Percentiles rank a stretch among this genome's conserved stretches.
Conservation (phyloP, 2,797 vertebrate species). For the Pangasius macronema region DNA sequence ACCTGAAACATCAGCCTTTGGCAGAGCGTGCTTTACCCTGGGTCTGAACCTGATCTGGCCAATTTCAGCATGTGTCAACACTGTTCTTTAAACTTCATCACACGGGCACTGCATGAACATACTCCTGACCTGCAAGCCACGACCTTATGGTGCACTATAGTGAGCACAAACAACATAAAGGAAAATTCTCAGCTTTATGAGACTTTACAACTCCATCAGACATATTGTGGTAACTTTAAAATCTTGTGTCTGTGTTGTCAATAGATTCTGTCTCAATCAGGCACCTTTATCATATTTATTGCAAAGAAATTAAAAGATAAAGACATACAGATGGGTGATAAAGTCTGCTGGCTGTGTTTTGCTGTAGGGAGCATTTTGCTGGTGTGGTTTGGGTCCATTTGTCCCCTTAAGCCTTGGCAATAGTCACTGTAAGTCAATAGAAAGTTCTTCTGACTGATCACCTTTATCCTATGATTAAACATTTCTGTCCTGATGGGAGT, state of each 20-base stretch:
- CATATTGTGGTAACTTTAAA: neutral
- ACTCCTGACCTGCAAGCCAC: neutral
- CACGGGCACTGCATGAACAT: neutral
- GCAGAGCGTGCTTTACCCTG: neutral
- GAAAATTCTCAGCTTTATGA: neutral
- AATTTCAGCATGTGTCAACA: neutral
- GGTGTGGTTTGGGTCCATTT: neutral
- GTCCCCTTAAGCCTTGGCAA: neutral
- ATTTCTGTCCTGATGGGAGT: neutral
- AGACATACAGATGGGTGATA: neutral
- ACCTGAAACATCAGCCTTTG: neutral
- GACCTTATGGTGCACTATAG: neutral
- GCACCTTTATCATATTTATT: neutral
- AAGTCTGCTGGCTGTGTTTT: neutral
- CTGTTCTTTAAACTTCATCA: constrained; percentile 14
- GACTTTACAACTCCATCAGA: neutral
- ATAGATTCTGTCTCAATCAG: neutral
- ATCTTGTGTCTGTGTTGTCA: neutral
- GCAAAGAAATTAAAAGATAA: neutral
- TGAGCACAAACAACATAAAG: neutral
- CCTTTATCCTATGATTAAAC: neutral
- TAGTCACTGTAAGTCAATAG: neutral
- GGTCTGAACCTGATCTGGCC: neutral
- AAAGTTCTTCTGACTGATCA: neutral
- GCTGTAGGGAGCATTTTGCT: neutral